phyloP scores from a whole-genome alignment of 1,140 invertebrate species.

The Pogonomyrmex barbatus region DNA sequence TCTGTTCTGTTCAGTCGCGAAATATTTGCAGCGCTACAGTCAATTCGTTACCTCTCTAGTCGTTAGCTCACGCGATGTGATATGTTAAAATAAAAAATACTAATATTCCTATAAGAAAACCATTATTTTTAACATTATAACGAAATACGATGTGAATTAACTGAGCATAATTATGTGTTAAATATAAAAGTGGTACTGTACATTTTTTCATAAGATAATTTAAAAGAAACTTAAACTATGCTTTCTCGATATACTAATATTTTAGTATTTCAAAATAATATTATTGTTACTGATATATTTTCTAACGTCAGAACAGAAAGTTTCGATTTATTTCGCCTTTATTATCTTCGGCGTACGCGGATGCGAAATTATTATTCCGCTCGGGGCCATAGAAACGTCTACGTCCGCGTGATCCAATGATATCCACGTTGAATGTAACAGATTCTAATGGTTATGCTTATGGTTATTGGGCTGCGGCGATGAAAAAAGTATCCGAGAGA shows the following conservation, averaged over 20 bases:
- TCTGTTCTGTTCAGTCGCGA: neutral
- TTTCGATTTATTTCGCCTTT: neutral
- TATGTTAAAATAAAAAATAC: constrained; percentile 9
- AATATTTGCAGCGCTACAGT: constrained; percentile 60
- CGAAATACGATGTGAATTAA: neutral
- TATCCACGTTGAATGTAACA: constrained; percentile 75
- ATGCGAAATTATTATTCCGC: constrained; percentile 30
- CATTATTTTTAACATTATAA: constrained; percentile 1
- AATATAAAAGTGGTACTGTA: neutral
- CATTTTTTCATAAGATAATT: neutral
- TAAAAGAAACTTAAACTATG: neutral
- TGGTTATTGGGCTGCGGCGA: constrained; percentile 64
- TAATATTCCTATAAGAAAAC: constrained; percentile 9
- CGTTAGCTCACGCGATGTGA: constrained; percentile 46
- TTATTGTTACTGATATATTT: neutral
- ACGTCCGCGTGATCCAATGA: constrained; percentile 58
- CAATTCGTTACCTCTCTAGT: constrained; percentile 30
- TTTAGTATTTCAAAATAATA: constrained; percentile 15
- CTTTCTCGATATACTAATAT: neutral
- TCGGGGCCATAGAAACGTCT: neutral
- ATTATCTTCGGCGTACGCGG: neutral
- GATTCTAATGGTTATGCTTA: constrained; percentile 81
- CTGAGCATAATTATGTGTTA: neutral
- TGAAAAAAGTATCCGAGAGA: constrained; percentile 42
- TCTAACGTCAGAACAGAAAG: neutral